Evolutionary conservation across 2,888 invertebrate species (phyloP), one percentile per base, ranked within the genome.

Genomic region (Protophormia terraenovae): DNA sequence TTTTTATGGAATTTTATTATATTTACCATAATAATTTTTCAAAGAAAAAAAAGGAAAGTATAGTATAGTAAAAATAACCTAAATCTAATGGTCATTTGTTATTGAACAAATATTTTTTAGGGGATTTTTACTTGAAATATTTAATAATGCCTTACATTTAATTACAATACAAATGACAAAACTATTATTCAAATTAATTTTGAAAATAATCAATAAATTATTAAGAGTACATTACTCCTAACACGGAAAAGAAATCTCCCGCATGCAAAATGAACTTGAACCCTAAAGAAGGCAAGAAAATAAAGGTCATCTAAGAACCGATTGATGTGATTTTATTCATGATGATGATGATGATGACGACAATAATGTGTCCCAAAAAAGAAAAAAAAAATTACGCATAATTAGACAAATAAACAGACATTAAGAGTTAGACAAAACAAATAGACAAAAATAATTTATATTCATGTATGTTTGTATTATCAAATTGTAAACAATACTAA

Each of bases 181-280:
- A 78, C 60, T 72, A 76, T 77, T 84, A 84, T 84, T 84, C 80
- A 84, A 84, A 84, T 84, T 84, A 73, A 84, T 84, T 84, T 8
- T 67, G 50, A 55, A 27, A 67, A 81, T 29, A 75, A 81, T 81
- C 66, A 81, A 81, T 60, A 81, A n/a, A 73, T 69, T 78, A 27
- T 35, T 2, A 35, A 19, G 41, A 78, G 12, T 16, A 32, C 1
- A 77, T 27, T 66, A 29, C 4, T 16, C 41, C 10, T 22, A 62
- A 55, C 27, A n/a, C 27, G n/a, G 24, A 14, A 47, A 83, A 73
- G 67, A 83, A 83, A 78, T 73, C 67, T 83, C 83, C 83, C 83
- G 83, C 83, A 83, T 83, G 67, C 78, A 78, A 83, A 83, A 69
- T 84, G 84, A 83, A 78, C 83, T 83, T 83, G 83, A 83, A 78